Evolutionary conservation across 2,888 invertebrate genomes (phyloP), one percentile per base, ranked within the genome.

Genomic region (Synergus laeviventris): DNA sequence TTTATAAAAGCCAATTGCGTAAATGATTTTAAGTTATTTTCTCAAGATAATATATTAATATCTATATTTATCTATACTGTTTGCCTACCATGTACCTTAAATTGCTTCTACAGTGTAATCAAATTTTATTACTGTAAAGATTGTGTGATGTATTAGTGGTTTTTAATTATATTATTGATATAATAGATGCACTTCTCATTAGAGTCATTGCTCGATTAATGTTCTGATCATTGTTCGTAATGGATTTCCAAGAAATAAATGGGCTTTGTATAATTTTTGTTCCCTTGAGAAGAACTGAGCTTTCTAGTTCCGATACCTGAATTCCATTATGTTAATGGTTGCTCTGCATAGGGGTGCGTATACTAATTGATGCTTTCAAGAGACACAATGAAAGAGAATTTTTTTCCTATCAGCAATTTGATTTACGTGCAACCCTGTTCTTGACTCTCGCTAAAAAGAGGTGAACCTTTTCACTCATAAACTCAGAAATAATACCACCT

Each of bases 401-500:
- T 70, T 70, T 54, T 54, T 31, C 49, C 70, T 70, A 54, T 70
- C 70, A 70, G 31, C 49, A 49, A n/a, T 49, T 70, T 70, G 36
- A 70, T 70, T 70, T 59, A 59, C 36, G 24, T 45, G n/a, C 62
- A 18, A 73, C 36, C 38, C 60, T 73, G n/a, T 74, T 74, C 42
- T 70, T 73, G 54, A 66, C 70, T 59, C 54, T 36, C 14, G 16
- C n/a, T 38, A 9, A 24, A 60, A 21, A 74, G 70, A 21, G 45
- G n/a, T 74, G 36, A 73, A 64, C 38, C 31, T 62, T 39, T 62
- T 75, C 62, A 64, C 42, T 73, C 76, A 45, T 66, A 24, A 70
- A 70, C 74, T 73, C 74, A 77, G 78, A 74, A 78, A 83, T 79
- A 82, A 79, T 83, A 76, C 87, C 87, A 87, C 87, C 87, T 87